Conservation (phyloP, 2,888 invertebrate genomes). For the Eristalis intricaria region DNA sequence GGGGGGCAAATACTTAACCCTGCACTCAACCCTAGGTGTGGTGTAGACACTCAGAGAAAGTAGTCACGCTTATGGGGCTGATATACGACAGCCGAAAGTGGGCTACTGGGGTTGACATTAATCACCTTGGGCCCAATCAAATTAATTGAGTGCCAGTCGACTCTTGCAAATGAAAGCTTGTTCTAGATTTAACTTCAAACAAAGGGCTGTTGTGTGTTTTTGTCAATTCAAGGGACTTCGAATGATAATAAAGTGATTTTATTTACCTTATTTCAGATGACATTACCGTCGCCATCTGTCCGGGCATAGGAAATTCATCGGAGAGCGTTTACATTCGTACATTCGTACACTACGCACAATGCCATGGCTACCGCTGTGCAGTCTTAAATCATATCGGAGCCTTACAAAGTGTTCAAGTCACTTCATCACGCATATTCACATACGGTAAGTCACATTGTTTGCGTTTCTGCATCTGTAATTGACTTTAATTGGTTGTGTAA, state of each 20-base stretch:
- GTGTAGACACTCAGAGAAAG: neutral
- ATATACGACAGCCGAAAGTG: neutral
- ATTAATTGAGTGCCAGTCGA: conserved; percentile 14
- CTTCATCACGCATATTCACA: conserved; percentile 93
- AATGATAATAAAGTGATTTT: neutral
- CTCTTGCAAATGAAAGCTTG: conserved; percentile 20
- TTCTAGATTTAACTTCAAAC: neutral
- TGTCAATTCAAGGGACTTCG: neutral
- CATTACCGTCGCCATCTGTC: conserved; percentile 92
- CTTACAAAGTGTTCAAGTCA: conserved; percentile 90
- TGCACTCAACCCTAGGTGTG: conserved; percentile 8
- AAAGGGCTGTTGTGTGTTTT: neutral
- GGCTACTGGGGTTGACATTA: neutral
- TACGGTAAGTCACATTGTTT: conserved; percentile 86
- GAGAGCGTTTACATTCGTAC: conserved; percentile 97
- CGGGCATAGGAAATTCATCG: conserved; percentile 96
- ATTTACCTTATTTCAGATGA: conserved; percentile 85
- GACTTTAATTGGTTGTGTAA: neutral
- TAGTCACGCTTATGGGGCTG: conserved; percentile 16
- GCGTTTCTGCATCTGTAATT: neutral
- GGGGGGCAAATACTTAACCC: neutral
- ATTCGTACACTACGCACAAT: conserved; percentile 95
- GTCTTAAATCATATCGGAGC: conserved; percentile 97
- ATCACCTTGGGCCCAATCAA: conserved; percentile 25
- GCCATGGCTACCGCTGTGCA: conserved; percentile 94